Evolutionary conservation across 2,113 vertebrate genomes (phyloP).

Genomic region (Perognathus longimembris): DNA sequence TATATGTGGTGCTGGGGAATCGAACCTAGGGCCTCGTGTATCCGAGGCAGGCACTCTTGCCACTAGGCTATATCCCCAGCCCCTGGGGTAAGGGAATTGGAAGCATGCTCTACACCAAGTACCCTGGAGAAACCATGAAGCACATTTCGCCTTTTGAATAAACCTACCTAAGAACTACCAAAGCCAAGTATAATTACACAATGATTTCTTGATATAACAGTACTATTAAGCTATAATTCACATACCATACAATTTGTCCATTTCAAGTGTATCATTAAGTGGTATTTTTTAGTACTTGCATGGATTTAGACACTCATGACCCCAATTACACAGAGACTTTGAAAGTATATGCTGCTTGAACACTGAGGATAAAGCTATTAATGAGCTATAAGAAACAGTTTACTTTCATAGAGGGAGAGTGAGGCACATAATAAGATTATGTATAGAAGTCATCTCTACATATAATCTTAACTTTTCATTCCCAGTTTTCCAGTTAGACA

Average conservation of each 20-base stretch:
- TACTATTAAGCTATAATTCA: slow-evolving; percentile 6
- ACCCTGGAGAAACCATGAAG: background rate
- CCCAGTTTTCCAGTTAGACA: background rate
- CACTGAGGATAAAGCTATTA: background rate
- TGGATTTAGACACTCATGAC: background rate
- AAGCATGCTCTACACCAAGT: background rate
- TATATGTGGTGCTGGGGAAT: too few relatives aligned
- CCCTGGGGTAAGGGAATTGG: background rate
- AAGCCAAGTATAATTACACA: slow-evolving; percentile 20
- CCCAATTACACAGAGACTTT: background rate
- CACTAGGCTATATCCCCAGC: too few relatives aligned
- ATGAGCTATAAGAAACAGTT: background rate
- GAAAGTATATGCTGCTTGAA: background rate
- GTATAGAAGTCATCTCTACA: background rate
- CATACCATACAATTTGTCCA: background rate
- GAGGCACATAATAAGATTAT: background rate
- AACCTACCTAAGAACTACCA: background rate
- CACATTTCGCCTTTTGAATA: background rate
- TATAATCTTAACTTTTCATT: background rate
- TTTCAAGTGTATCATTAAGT: background rate
- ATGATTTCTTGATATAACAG: background rate
- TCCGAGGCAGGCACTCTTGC: too few relatives aligned
- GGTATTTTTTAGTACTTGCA: background rate
- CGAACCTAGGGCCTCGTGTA: too few relatives aligned
- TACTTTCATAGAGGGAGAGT: background rate